Conservation (phyloP, 2,113 vertebrate species). For the Rattus rattus region DNA sequence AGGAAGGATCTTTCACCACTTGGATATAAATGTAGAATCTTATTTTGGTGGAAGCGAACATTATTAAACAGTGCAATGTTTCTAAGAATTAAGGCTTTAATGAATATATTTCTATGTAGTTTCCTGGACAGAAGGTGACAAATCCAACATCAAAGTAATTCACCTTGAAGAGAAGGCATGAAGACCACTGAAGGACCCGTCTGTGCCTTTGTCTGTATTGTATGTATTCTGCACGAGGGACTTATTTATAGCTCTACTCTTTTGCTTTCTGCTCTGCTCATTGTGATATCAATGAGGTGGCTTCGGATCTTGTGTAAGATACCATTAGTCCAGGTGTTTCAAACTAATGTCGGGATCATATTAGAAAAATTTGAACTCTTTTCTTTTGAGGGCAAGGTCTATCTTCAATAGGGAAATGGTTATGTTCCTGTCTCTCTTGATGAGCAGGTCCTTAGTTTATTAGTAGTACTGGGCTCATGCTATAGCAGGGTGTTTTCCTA, state of each 20-base stretch:
- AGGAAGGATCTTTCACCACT: background rate
- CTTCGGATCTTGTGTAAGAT: background rate
- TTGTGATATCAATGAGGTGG: background rate
- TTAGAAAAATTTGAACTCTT: background rate
- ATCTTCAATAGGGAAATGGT: background rate
- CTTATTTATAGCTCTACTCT: background rate
- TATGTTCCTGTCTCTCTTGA: background rate
- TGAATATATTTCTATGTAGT: background rate
- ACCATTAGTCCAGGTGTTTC: no score
- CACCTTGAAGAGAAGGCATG: background rate
- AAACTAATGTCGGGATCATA: background rate
- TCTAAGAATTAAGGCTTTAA: background rate
- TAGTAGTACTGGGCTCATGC: background rate
- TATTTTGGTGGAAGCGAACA: constrained; percentile 19
- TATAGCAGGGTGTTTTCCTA: background rate
- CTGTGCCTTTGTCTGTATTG: fast-evolving
- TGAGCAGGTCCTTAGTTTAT: background rate
- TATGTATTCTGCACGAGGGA: background rate
- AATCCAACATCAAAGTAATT: background rate
- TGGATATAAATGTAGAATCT: background rate
- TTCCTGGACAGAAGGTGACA: background rate
- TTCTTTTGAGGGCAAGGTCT: background rate
- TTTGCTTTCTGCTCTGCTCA: background rate
- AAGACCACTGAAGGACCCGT: background rate
- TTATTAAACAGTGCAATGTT: background rate